Conservation (phyloP, 1,140 invertebrate genomes). For the Aporrectodea caliginosa region DNA sequence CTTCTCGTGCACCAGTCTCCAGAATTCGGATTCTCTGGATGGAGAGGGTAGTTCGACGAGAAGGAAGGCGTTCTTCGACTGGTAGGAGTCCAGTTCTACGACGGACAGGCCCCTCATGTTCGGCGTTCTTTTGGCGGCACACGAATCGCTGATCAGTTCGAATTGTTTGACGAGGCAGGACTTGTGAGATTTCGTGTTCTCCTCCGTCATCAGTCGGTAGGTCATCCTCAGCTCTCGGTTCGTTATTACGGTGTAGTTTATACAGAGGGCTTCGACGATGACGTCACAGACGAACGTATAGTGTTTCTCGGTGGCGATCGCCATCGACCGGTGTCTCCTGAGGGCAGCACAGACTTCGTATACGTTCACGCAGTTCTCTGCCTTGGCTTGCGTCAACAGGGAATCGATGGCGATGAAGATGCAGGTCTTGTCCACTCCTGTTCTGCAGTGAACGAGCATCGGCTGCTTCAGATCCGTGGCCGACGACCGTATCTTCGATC, state of each 20-base stretch:
- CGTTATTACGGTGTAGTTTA: conserved; percentile 28
- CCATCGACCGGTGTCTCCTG: conserved; percentile 43
- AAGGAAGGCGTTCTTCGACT: conserved; percentile 43
- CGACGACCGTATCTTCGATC: conserved; percentile 68
- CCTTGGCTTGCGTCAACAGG: conserved; percentile 46
- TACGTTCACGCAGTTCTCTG: conserved; percentile 46
- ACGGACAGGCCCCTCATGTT: conserved; percentile 31
- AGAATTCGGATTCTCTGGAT: conserved; percentile 48
- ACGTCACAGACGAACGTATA: conserved; percentile 52
- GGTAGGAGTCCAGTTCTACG: conserved; percentile 44
- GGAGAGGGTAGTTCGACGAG: conserved; percentile 51
- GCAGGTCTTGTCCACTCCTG: conserved; percentile 43
- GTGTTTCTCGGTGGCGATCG: conserved; percentile 50
- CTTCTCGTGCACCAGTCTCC: conserved; percentile 51
- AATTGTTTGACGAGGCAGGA: conserved; percentile 49
- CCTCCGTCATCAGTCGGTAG: conserved; percentile 24
- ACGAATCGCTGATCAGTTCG: conserved; percentile 20
- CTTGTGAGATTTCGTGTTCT: conserved; percentile 42
- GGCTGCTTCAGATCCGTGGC: conserved; percentile 65
- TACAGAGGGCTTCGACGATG: conserved; percentile 48
- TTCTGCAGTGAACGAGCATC: conserved; percentile 90
- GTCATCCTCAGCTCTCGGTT: conserved; percentile 39
- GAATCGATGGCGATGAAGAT: conserved; percentile 51
- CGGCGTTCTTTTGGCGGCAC: background rate
- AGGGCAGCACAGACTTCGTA: conserved; percentile 44